Percentiles rank a stretch among this genome's conserved stretches.
Evolutionary conservation across 1,140 invertebrate genomes (phyloP).

Genomic region (Lordiphosa stackelbergi): DNA sequence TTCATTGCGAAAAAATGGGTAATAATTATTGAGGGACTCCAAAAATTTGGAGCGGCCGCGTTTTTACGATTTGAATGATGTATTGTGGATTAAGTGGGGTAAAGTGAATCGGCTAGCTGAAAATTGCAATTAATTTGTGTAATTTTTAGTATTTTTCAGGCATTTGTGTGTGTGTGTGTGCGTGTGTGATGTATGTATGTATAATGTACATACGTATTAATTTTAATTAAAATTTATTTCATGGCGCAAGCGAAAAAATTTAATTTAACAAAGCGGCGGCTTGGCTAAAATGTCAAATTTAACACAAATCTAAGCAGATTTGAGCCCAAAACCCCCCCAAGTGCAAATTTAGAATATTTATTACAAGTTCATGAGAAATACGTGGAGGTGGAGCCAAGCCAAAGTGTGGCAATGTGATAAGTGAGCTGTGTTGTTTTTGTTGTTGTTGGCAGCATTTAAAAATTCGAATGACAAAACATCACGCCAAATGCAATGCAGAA

Average conservation of each 20-base stretch:
- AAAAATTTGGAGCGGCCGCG: neutral
- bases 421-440: slow-evolving; percentile 35
- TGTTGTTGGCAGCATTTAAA: slow-evolving; percentile 22
- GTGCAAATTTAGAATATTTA: slow-evolving; percentile 70
- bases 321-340: slow-evolving; percentile 26
- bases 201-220: slow-evolving; percentile 43
- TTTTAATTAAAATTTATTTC: slow-evolving; percentile 66
- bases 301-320: slow-evolving; percentile 20
- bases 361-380: slow-evolving; percentile 71
- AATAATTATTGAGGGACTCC: slow-evolving; percentile 9
- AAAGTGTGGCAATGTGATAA: slow-evolving; percentile 45
- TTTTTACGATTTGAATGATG: no score
- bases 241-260: slow-evolving; percentile 42
- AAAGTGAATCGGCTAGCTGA: no score
- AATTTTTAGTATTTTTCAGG: slow-evolving; percentile 11
- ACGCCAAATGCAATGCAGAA: slow-evolving; percentile 30
- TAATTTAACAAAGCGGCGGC: slow-evolving; percentile 37
- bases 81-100: no score
- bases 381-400: slow-evolving; percentile 39
- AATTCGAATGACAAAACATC: slow-evolving; percentile 50
- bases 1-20: no score
- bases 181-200: slow-evolving; percentile 17
- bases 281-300: slow-evolving; percentile 32
- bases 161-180: slow-evolving; percentile 14
- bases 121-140: no score